Base-by-base conservation (phyloP, 2,888 invertebrate genomes). In the Catocala nupta region DNA sequence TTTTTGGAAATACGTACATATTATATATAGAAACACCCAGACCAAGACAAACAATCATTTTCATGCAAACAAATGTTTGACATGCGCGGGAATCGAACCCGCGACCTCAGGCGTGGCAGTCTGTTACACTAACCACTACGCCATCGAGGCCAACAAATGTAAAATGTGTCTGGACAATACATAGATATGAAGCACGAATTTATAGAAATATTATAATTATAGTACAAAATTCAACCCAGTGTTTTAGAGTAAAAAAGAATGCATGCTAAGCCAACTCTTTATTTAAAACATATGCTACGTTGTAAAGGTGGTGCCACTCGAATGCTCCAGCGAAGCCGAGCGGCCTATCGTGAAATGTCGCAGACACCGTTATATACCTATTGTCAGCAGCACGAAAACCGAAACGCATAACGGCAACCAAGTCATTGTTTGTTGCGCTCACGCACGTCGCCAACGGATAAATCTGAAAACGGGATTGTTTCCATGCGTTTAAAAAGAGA, bases 341-440 rank as follows among this genome's bases (percentile, higher is more conserved):
- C 55, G 36, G 68, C 54, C 54, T 72, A 78, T 88, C 85, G 87
- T 88, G 86, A 90, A 89, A 90, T 91, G 89, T 91, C 89, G 82
- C 82, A 68, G 71, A 70, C 82, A 84, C 89, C 86, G 89, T 90
- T 89, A 89, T 34, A 50, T 68, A 70, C 69, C 71, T 77, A 81
- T 77, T 80, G 81, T 80, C 71, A 75, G 70, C 65, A 65, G 70
- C 74, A 75, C 70, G 80, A 83, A 75, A 83, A 81, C 78, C 76
- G 74, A 82, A 86, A 84, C 83, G 80, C 81, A 77, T 88, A 89
- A 87, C 87, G 85, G 89, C 82, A 64, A 64, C 60, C 64, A 61
- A 69, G 70, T 71, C 76, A 80, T 84, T 84, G 81, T 81, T 74
- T 67, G 66, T 55, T 63, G 77, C 77, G 77, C 75, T 68, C 78